Conservation (phyloP, 2,888 invertebrate genomes). For the Pristionchus exspectatus region DNA sequence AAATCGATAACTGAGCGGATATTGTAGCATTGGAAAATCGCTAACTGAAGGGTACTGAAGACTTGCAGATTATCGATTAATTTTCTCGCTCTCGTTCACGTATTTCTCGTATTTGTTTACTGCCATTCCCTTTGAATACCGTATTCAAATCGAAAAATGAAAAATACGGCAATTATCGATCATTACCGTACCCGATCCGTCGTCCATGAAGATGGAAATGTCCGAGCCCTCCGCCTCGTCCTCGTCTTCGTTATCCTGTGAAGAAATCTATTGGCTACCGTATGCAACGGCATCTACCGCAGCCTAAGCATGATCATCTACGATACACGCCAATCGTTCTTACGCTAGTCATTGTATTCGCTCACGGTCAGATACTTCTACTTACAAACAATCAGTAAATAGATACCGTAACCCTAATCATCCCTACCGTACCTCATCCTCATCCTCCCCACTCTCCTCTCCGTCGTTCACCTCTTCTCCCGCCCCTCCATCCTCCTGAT, state of each 20-base stretch:
- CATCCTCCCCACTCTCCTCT: slow-evolving; percentile 56
- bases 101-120: too few relatives aligned
- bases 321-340: too few relatives aligned
- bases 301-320: too few relatives aligned
- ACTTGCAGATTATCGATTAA: too few relatives aligned
- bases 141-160: too few relatives aligned
- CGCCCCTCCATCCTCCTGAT: slow-evolving; percentile 36
- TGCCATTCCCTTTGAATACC: too few relatives aligned
- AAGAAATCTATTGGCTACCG: slow-evolving; percentile 14
- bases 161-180: slow-evolving; percentile 6
- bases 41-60: too few relatives aligned
- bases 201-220: slow-evolving; percentile 42
- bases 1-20: background rate
- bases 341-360: too few relatives aligned
- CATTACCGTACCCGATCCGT: slow-evolving; percentile 49
- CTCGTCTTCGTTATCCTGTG: slow-evolving; percentile 49
- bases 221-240: slow-evolving; percentile 48
- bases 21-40: background rate
- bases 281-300: too few relatives aligned
- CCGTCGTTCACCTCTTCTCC: slow-evolving; percentile 58
- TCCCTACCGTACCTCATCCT: slow-evolving; percentile 54
- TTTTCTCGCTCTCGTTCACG: too few relatives aligned
- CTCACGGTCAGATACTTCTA: background rate
- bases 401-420: background rate
- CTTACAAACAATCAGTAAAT: too few relatives aligned